Conservation (phyloP, 2,888 invertebrate species). For the Hirtodrosophila confusa region DNA sequence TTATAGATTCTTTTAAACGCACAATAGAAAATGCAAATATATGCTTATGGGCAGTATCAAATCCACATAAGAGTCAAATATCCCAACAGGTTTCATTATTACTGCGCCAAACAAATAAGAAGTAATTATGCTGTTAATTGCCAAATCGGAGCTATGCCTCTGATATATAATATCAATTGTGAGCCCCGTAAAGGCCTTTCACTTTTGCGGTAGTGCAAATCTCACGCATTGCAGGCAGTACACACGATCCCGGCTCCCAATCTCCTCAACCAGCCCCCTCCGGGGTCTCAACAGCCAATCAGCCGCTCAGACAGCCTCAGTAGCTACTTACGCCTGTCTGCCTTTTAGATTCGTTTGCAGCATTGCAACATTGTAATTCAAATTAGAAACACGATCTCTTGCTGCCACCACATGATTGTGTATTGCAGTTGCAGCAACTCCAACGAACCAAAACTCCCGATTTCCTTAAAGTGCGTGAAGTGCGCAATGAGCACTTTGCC, state of each 20-base stretch:
- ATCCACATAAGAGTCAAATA: constrained; percentile 3
- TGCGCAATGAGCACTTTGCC: constrained; percentile 9
- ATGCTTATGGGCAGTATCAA: constrained; percentile 16
- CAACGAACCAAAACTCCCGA: constrained; percentile 19
- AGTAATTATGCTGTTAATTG: constrained; percentile 60
- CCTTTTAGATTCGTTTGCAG: constrained; percentile 30
- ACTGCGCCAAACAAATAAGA: constrained; percentile 11
- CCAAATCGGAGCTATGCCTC: constrained; percentile 55
- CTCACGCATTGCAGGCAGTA: constrained; percentile 59
- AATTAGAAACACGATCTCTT: constrained; percentile 55
- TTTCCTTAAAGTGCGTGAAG: constrained; percentile 30
- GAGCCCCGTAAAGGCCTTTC: constrained; percentile 72
- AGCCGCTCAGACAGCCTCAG: constrained; percentile 20
- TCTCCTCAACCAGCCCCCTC: constrained; percentile 4
- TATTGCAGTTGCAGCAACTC: constrained; percentile 17
- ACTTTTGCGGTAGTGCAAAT: constrained; percentile 63
- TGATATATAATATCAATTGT: constrained; percentile 68
- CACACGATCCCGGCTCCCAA: constrained; percentile 21
- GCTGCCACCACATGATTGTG: constrained; percentile 21
- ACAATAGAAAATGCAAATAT: constrained; percentile 65
- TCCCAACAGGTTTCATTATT: constrained; percentile 46
- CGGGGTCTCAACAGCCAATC: constrained; percentile 12
- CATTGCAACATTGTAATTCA: constrained; percentile 48
- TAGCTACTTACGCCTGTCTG: constrained; percentile 48
- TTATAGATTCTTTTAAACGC: constrained; percentile 37